Evolutionary conservation across 2,113 vertebrate species (phyloP).

Genomic region (Gallinago paraguaiae): DNA sequence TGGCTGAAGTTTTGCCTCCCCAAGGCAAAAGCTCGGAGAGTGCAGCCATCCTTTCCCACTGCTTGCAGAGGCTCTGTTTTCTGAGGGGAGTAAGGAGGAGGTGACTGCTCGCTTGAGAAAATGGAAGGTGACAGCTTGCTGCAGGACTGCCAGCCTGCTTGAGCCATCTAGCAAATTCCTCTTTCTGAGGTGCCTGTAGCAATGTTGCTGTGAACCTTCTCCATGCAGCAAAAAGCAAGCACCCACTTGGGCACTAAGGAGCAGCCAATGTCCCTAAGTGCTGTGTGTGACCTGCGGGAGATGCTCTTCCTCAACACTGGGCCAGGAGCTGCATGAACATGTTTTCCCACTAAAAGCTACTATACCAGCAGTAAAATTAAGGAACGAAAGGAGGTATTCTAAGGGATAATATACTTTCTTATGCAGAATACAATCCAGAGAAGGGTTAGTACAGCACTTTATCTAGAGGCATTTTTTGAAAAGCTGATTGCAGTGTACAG

Average conservation of each 20-base stretch:
- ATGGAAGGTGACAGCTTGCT: not conserved
- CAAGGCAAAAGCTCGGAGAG: not conserved
- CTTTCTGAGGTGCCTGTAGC: not conserved
- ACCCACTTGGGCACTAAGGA: not conserved
- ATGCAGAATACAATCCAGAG: not conserved
- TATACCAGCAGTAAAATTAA: not conserved
- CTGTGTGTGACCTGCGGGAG: not conserved
- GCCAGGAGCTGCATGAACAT: not conserved
- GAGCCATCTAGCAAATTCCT: not conserved
- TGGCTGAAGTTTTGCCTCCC: not conserved
- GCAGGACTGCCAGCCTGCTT: not conserved
- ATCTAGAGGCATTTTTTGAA: not conserved
- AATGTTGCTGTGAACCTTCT: not conserved
- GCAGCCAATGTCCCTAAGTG: not conserved
- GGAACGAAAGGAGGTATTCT: not conserved
- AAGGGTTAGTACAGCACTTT: not conserved
- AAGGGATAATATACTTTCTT: not conserved
- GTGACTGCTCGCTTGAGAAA: not conserved
- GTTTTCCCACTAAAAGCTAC: not conserved
- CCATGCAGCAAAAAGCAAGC: not conserved
- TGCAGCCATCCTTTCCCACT: not conserved
- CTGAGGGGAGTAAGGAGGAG: accelerated
- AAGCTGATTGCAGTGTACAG: not conserved
- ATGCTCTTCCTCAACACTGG: not conserved
- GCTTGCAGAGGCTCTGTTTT: not conserved